Conservation (phyloP, 1,140 invertebrate genomes). For the Kradibia gibbosae region DNA sequence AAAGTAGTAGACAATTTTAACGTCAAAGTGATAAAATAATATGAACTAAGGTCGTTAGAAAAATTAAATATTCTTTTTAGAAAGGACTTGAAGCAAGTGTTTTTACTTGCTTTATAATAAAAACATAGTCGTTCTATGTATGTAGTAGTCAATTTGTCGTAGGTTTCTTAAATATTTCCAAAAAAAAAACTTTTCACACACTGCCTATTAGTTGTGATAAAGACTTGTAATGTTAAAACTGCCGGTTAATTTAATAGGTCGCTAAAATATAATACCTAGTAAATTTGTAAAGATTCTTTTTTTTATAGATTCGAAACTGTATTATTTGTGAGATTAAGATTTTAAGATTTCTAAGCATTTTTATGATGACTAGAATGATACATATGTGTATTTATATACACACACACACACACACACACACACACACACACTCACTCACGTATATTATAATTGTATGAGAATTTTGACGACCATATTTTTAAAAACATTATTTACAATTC, state of each 20-base stretch:
- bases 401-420: too few species aligned
- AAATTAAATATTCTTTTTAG: conserved; percentile 45
- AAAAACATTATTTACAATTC: conserved; percentile 18
- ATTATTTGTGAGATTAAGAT: conserved; percentile 42
- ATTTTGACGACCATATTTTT: conserved; percentile 1
- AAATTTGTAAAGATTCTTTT: conserved; percentile 45
- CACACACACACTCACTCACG: neutral
- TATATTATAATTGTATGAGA: neutral
- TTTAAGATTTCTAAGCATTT: conserved; percentile 38
- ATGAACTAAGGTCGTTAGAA: conserved; percentile 39
- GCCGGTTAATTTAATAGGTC: conserved; percentile 41
- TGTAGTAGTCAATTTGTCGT: conserved; percentile 49
- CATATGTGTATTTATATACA: neutral
- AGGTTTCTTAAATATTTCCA: conserved; percentile 36
- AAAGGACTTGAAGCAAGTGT: conserved; percentile 39
- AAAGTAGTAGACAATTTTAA: conserved; percentile 46
- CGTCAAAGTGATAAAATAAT: conserved; percentile 49
- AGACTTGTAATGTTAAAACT: conserved; percentile 37
- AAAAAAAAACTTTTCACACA: conserved; percentile 10
- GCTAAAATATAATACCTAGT: conserved; percentile 38
- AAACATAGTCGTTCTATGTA: conserved; percentile 48
- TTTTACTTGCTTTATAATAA: conserved; percentile 37
- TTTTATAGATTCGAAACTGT: conserved; percentile 32
- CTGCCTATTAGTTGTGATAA: conserved; percentile 37
- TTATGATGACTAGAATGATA: conserved; percentile 5